A percentile compares a stretch with the other conserved stretches of the same genome.
These are phyloP conservation scores for Nezara viridula DNA, from an alignment of 2,888 invertebrate species.

Conservation along the genomic window DNA sequence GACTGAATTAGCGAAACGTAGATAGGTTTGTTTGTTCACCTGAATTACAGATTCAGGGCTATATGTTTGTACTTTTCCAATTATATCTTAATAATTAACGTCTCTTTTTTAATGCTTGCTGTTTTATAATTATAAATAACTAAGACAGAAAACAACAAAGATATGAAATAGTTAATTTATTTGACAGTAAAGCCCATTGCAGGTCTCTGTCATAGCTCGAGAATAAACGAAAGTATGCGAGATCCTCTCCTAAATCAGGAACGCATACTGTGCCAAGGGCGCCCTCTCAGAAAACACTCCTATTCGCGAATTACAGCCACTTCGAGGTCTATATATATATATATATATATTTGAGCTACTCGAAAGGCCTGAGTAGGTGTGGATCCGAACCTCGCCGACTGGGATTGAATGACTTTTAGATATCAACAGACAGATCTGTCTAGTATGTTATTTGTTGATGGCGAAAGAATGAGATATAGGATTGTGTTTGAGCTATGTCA, in stretches of 20 bases:
- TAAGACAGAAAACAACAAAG: not conserved
- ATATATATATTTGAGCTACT: not conserved
- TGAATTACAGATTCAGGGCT: too few species aligned
- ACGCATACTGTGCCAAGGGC: slow-evolving; percentile 17
- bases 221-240: not conserved
- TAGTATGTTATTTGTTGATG: too few species aligned
- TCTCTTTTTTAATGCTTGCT: too few species aligned
- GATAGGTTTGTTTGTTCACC: too few species aligned
- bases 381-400: not conserved
- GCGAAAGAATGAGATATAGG: too few species aligned
- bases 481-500: too few species aligned
- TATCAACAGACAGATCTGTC: not conserved
- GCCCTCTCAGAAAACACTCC: not conserved
- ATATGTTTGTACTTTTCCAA: too few species aligned
- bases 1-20: too few species aligned
- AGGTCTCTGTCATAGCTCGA: not conserved
- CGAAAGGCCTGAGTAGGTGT: not conserved
- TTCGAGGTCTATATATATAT: not conserved
- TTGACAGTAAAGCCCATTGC: not conserved
- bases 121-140: not conserved
- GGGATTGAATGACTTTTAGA: not conserved
- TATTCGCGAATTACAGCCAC: not conserved
- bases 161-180: not conserved
- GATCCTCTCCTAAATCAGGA: not conserved
- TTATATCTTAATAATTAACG: too few species aligned